Evolutionary conservation across 2,113 vertebrate species (phyloP), one percentile per base, ranked within the genome.

Genomic region (Prionailurus bengalensis): DNA sequence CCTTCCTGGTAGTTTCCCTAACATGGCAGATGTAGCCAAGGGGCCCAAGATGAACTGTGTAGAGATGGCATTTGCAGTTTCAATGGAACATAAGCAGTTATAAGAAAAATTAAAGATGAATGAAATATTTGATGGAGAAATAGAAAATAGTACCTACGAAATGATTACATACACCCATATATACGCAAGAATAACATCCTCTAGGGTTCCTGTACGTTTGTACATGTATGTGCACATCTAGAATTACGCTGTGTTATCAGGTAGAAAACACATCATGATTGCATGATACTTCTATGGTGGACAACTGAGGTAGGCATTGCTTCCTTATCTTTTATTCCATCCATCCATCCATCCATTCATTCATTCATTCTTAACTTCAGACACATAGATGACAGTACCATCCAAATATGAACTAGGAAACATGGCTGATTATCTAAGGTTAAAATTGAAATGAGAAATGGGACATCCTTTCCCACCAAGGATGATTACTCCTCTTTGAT

Each of bases 351-450:
- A 11, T 7, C 87, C 7, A 48, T 94, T 76, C 36, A 11, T 8
- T 80, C 9, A 58, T 95, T 42, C 31, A 27, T 53, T 83, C 74
- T 95, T 91, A 95, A 70, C 48, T 61, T 7, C 61, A 5, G 19
- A 12, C 7, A 12, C 15, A 61, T 39, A 12, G 53, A 8, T 68
- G 63, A 78, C 6, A 79, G 5, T 14, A 39, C 17, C 5, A 61
- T 86, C 21, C 14, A 45, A 42, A 70, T 53, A 29, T 1, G 27
- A 90, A 51, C 80, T 23, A 66, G 74, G 14, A 80, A 82, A 70
- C 2, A 4, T 45, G 74, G 21, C 13, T 58, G 36, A 68, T 74
- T 73, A 48, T 79, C 81, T 73, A 42, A 71, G 55, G 55, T 58
- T 85, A 63, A 73, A 23, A 25, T 2, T 31, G 13, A 71, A 66